Base-by-base conservation (phyloP, 2,797 vertebrate genomes). In the Leptodactylus fallax region DNA sequence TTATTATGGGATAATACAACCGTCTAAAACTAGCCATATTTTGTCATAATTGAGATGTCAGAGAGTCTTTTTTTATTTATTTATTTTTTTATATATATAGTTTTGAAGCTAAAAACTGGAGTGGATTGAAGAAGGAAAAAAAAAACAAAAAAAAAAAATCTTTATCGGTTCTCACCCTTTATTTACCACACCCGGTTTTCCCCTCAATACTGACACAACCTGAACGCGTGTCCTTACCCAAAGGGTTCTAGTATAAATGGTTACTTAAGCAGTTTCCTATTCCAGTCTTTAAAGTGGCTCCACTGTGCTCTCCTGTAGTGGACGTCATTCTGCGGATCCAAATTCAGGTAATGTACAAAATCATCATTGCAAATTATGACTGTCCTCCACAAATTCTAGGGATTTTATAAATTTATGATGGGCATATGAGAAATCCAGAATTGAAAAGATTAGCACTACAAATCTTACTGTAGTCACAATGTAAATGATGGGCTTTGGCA, bases 401-500 rank as follows among this genome's bases (percentile, higher is more conserved):
- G 6, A 25, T 58, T 58, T 27, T 19, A 36, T 36, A 5, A 56
- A 27, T 56, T 79, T 25, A n/a, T 17, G 51, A 25, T 55, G n/a
- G 23, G 45, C 19, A 0, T 36, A 27, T 13, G 13, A 58, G 77
- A 23, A 19, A 36, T 56, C 13, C 55, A 58, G 53, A 56, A 58
- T 58, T 6, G 17, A 27, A 56, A 56, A 56, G 53, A 36, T 79
- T 79, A 27, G 51, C 53, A 4, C 11, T 17, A 55, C 47, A 55
- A 55, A 78, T 78, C 51, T 78, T 23, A 23, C 77, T n/a, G 16
- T 27, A 16, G 23, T 19, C 49, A 21, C 14, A 21, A 58, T 27
- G 78, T 79, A 58, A 58, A 60, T 79, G 16, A 79, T 36, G 25
- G 23, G 23, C 55, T 36, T 58, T 79, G 53, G 78, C 53, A 12